A percentile compares a stretch with the other conserved stretches of the same genome.
phyloP scores from a whole-genome alignment of 2,113 vertebrate genomes.

The Corythoichthys intestinalis region DNA sequence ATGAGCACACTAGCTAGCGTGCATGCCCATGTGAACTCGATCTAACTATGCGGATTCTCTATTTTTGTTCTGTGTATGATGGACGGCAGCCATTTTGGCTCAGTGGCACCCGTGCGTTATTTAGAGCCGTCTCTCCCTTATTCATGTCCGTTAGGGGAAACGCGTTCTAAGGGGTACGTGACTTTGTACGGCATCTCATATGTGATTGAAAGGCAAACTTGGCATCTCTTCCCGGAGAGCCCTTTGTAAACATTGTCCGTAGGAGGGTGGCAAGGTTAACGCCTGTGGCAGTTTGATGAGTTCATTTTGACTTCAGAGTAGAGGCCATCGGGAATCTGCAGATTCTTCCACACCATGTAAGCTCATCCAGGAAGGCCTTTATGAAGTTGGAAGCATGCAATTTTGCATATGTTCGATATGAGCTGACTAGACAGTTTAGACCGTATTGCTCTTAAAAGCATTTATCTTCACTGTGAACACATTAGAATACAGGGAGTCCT shows the following conservation, averaged over 20 bases:
- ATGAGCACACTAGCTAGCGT: conserved; percentile 29
- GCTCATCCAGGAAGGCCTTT: background rate
- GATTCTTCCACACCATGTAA: background rate
- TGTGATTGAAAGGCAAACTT: conserved; percentile 74
- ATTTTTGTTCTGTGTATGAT: conserved; percentile 42
- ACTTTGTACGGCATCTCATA: conserved; percentile 47
- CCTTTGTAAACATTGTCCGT: conserved; percentile 58
- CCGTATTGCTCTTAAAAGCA: background rate
- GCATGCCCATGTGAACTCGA: conserved; percentile 46
- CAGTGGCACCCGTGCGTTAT: conserved; percentile 45
- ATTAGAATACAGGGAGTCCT: too few relatives aligned
- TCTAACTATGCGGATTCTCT: conserved; percentile 48
- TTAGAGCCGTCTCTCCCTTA: conserved; percentile 35
- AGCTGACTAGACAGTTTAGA: background rate
- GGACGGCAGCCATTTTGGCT: conserved; percentile 33
- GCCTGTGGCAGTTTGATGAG: conserved; percentile 54
- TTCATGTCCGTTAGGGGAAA: conserved; percentile 36
- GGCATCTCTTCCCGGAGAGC: conserved; percentile 51
- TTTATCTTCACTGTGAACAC: too few relatives aligned
- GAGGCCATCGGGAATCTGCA: conserved; percentile 33
- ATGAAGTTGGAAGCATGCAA: conserved; percentile 24
- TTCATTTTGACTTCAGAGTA: conserved; percentile 52
- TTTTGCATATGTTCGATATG: conserved; percentile 10
- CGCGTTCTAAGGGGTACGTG: conserved; percentile 50
- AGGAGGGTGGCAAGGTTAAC: conserved; percentile 40